These are phyloP conservation scores for Zootermopsis nevadensis DNA, from an alignment of 2,888 invertebrate genomes.

Conservation along the genomic window DNA sequence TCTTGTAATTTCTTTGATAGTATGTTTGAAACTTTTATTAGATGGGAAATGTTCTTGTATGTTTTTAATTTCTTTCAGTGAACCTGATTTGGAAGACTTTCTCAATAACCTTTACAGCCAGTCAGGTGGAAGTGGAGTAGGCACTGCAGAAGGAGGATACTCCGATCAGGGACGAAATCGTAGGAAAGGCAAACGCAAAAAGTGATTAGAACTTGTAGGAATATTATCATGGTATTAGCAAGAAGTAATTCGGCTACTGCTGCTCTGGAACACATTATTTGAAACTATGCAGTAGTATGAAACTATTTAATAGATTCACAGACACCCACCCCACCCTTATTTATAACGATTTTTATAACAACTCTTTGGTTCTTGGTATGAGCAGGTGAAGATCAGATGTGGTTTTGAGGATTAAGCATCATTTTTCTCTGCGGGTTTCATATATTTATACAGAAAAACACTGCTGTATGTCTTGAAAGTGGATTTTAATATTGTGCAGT, in stretches of 20 bases:
- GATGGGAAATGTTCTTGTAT: neutral
- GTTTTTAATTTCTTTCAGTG: conserved; percentile 62
- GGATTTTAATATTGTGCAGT: too few relatives aligned
- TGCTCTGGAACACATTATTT: neutral
- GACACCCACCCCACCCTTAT: neutral
- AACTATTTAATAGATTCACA: neutral
- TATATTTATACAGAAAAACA: neutral
- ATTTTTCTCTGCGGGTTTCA: neutral
- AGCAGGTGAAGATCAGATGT: neutral
- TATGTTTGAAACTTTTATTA: too few relatives aligned
- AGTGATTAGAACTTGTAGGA: conserved; percentile 42
- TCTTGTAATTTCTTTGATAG: too few relatives aligned
- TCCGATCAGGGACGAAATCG: conserved; percentile 52
- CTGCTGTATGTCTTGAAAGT: too few relatives aligned
- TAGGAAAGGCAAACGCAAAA: conserved; percentile 54
- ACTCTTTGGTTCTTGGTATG: neutral
- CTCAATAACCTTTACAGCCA: conserved; percentile 83
- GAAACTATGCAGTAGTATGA: neutral
- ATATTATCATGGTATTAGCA: neutral
- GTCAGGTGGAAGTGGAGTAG: conserved; percentile 64
- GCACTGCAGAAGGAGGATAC: conserved; percentile 30
- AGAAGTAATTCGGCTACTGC: neutral
- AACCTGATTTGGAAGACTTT: conserved; percentile 84
- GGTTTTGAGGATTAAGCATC: neutral
- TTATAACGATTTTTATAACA: neutral